Conservation (phyloP, 2,888 invertebrate genomes). For the Pteria penguin region DNA sequence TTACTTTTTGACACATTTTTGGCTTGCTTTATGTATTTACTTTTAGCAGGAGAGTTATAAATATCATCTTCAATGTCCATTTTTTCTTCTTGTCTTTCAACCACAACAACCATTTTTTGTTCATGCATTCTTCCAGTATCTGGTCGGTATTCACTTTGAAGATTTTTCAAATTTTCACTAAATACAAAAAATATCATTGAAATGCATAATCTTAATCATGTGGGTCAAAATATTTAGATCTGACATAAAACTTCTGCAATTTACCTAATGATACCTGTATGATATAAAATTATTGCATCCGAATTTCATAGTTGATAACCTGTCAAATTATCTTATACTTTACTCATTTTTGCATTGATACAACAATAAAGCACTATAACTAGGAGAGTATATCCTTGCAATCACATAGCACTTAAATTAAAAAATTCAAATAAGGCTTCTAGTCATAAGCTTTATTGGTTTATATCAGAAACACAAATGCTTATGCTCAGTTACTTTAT, state of each 20-base stretch:
- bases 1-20: conserved; percentile 68
- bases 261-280: no score
- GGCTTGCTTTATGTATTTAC: conserved; percentile 72
- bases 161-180: conserved; percentile 69
- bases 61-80: conserved; percentile 63
- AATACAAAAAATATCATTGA: conserved; percentile 17
- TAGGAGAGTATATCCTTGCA: no score
- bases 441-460: no score
- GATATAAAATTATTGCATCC: neutral
- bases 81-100: conserved; percentile 57
- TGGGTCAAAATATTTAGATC: no score
- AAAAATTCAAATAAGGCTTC: no score
- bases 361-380: no score
- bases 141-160: conserved; percentile 50
- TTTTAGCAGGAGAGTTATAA: conserved; percentile 52
- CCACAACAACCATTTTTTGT: conserved; percentile 46
- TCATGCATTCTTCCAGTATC: conserved; percentile 38
- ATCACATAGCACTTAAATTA: no score
- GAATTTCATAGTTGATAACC: neutral
- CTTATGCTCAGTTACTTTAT: no score
- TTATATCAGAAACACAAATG: no score
- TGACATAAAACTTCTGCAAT: no score
- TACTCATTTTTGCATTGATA: neutral
- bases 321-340: neutral
- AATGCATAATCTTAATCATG: neutral